phyloP scores from a whole-genome alignment of 2,797 vertebrate species.

The Chloroceryle amazona region DNA sequence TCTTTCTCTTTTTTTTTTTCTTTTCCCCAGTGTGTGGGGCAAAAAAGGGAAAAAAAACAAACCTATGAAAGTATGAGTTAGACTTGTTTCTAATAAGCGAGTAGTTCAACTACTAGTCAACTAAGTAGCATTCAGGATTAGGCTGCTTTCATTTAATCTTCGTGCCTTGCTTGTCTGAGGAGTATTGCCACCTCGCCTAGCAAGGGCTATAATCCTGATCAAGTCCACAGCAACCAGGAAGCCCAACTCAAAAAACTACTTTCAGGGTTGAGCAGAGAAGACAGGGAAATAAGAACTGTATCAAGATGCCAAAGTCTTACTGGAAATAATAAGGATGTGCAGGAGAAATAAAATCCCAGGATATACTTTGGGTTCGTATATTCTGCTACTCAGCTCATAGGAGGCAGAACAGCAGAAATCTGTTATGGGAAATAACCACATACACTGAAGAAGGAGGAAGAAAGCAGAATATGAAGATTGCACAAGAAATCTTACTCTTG shows the following conservation, averaged over 20 bases:
- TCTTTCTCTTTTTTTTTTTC: background rate
- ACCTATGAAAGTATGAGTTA: background rate
- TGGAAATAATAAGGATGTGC: background rate
- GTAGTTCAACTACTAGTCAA: background rate
- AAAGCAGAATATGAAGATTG: background rate
- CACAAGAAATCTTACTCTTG: background rate
- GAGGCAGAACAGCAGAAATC: background rate
- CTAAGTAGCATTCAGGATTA: background rate
- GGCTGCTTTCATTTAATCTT: background rate
- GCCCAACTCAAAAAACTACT: background rate
- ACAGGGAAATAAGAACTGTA: background rate
- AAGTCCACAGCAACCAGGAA: background rate
- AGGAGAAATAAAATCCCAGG: background rate
- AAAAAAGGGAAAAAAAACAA: background rate
- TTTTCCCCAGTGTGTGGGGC: background rate
- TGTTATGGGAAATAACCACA: background rate
- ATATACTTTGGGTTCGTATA: background rate
- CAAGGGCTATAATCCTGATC: background rate
- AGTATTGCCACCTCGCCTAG: background rate
- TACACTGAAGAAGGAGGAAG: background rate
- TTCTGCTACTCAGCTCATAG: background rate
- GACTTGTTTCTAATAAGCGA: accelerated
- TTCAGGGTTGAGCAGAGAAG: background rate
- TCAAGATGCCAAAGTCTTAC: background rate
- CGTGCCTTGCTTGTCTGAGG: background rate